Conservation (phyloP, 1,140 invertebrate species). For the Dreissena rostriformis region DNA sequence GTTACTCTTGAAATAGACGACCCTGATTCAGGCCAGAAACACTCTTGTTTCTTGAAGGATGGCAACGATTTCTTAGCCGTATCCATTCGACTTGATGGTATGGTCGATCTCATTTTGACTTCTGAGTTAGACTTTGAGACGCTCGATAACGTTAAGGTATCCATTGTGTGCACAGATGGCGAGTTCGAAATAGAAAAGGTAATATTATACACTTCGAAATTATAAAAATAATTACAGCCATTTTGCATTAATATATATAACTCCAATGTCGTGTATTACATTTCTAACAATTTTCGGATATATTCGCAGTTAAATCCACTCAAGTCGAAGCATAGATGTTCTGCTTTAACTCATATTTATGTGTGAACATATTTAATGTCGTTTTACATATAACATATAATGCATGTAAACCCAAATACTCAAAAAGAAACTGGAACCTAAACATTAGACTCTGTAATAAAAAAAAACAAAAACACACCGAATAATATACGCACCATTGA, state of each 20-base stretch:
- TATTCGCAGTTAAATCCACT: too few relatives aligned
- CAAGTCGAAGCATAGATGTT: too few relatives aligned
- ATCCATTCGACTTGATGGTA: conserved; percentile 29
- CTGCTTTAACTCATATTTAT: too few relatives aligned
- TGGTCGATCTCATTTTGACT: conserved; percentile 48
- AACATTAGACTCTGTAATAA: too few relatives aligned
- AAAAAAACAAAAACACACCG: too few relatives aligned
- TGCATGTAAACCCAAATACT: too few relatives aligned
- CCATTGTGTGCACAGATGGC: conserved; percentile 65
- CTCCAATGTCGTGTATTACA: too few relatives aligned
- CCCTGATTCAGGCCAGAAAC: conserved; percentile 63
- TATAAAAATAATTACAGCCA: neutral
- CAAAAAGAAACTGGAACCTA: too few relatives aligned
- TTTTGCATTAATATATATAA: neutral
- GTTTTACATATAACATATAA: too few relatives aligned
- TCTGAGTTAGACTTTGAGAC: conserved; percentile 61
- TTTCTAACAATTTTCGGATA: too few relatives aligned
- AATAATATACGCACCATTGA: too few relatives aligned
- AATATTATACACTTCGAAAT: neutral
- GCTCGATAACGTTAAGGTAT: conserved; percentile 19
- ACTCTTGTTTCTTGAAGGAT: conserved; percentile 59
- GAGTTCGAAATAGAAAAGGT: conserved; percentile 64
- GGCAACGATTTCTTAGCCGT: conserved; percentile 56
- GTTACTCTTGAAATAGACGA: conserved; percentile 64
- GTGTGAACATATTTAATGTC: too few relatives aligned